Evolutionary conservation across 2,797 vertebrate genomes (phyloP), one percentile per base, ranked within the genome.

Genomic region (Poeciliopsis paucimaculata): DNA sequence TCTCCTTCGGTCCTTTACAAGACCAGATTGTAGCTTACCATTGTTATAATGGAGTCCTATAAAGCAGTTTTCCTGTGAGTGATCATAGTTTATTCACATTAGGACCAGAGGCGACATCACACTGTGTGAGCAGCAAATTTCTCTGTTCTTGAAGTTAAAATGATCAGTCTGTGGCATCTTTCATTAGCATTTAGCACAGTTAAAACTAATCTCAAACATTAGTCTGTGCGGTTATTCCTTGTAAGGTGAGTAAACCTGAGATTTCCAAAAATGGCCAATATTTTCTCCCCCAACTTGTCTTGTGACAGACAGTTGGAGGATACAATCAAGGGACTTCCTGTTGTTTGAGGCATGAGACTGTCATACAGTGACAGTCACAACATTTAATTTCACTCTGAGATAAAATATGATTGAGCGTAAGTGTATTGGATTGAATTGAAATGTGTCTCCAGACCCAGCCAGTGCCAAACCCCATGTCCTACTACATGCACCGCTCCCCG

Each of bases 381-480:
- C 12, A 60, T 31, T 16, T 60, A 31, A 60, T 60, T 28, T 60
- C 26, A 28, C 11, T 60, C 12, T 60, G n/a, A 28, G 55, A 60
- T 31, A 31, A 60, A 31, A 28, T 31, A 60, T 5, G 12, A 5
- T 60, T 60, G 57, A 60, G 10, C 10, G 9, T 55, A n/a, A 12
- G 1, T 2, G 4, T 12, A 28, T 2, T 64, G 16, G 20, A 31
- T 31, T 60, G 5, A 31, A 64, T 36, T 64, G 2, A 36, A 36
- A 64, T 66, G 20, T 31, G 2, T 85, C 18, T 80, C 15, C 88
- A 99, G 98, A 99, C 98, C 0, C 98, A 99, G 93, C 98, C 98
- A 0, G 96, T 99, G 85, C 98, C 98, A 71, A 99, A 94, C 93
- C 97, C 98, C 1, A n/a, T 96, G 41, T 96, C 98, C 4, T 99